Conservation (phyloP, 2,797 vertebrate species). For the Galaxias olidus region DNA sequence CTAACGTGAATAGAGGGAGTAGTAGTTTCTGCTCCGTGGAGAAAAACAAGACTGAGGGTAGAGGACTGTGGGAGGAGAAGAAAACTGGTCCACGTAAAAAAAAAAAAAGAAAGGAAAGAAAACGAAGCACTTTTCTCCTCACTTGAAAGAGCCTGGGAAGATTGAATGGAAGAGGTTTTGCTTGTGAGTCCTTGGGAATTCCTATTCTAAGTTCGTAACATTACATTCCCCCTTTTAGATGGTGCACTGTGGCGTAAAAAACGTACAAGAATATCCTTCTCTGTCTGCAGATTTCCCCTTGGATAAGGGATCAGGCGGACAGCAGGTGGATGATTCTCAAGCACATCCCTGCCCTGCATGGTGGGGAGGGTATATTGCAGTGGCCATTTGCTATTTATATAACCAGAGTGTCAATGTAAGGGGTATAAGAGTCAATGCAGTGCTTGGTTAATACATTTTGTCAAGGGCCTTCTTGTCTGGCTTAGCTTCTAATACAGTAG, state of each 20-base stretch:
- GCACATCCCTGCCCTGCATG: neutral
- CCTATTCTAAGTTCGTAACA: constrained; percentile 16
- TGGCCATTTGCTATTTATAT: too few relatives aligned
- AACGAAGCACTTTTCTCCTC: constrained; percentile 25
- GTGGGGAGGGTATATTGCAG: too few relatives aligned
- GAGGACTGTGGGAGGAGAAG: constrained; percentile 4
- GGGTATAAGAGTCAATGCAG: too few relatives aligned
- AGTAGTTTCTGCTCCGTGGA: constrained; percentile 11
- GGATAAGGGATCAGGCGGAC: constrained; percentile 9
- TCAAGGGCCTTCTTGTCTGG: too few relatives aligned
- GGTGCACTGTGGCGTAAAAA: constrained; percentile 8
- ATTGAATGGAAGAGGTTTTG: constrained; percentile 29
- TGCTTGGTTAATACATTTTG: too few relatives aligned
- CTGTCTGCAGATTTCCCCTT: constrained; percentile 12
- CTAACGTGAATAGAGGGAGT: neutral
- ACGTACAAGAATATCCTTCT: constrained; percentile 4
- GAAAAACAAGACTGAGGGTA: constrained; percentile 9
- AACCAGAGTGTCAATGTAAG: too few relatives aligned
- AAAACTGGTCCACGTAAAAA: too few relatives aligned
- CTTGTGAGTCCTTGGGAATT: constrained; percentile 32
- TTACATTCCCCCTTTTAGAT: constrained; percentile 6
- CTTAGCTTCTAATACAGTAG: too few relatives aligned
- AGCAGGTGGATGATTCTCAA: neutral
- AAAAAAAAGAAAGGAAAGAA: neutral
- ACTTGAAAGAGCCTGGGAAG: constrained; percentile 16